Evolutionary conservation across 2,113 vertebrate species (phyloP), one percentile per base, ranked within the genome.

Genomic region (Cromileptes altivelis): DNA sequence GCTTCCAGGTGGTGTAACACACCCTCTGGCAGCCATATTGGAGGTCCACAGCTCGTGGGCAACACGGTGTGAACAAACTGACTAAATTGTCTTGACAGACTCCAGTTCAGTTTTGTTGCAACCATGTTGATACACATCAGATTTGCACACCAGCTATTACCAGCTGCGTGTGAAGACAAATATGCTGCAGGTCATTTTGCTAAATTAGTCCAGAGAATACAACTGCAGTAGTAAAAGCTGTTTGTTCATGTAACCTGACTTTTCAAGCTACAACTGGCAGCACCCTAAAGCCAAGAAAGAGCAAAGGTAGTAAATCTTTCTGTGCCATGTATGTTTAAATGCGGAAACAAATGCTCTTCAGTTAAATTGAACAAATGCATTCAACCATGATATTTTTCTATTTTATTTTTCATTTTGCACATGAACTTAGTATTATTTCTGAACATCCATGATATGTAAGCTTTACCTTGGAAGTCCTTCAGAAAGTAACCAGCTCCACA

Each of bases 201-300:
- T 21, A 21, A 61, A 73, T 80, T 18, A 80, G 18, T 55, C 25
- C 30, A 53, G 18, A 56, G 55, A 67, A 71, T n/a, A 45, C 5
- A 42, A 25, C 0, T 5, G 13, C 7, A 12, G n/a, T 45, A 1
- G 12, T 65, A 11, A 45, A 17, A 70, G 14, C 23, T 64, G 30
- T 75, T 61, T 55, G 11, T 40, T 82, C 71, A 62, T 19, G 55
- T 61, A 9, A 12, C 21, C 30, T 37, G 15, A 42, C 45, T 42
- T 17, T 33, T 85, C 78, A 58, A 69, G 69, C 68, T 53, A 42
- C 14, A 56, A 65, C 57, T 57, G 49, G 72, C n/a, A 69, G 18
- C 33, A 67, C 25, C 49, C 70, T 65, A 33, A 52, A 77, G 77
- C 67, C 68, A 52, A 25, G 42, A 45, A 45, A 12, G 23, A 68